phyloP scores from a whole-genome alignment of 2,888 invertebrate species.

The Pterostichus madidus region DNA sequence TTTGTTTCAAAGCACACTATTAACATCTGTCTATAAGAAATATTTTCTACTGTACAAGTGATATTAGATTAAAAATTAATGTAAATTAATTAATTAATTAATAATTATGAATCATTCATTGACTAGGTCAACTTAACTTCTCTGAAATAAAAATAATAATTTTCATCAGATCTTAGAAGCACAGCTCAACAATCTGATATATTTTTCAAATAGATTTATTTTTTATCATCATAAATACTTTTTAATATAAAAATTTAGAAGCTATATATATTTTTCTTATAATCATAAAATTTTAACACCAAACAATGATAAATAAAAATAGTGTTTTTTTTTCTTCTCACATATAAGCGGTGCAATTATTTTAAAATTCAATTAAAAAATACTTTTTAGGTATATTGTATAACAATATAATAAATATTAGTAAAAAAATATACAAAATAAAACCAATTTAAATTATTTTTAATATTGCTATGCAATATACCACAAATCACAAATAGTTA shows the following conservation, averaged over 20 bases:
- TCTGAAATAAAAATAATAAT: conserved; percentile 5
- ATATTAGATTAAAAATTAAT: conserved; percentile 6
- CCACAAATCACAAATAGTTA: conserved; percentile 40
- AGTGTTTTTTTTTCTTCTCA: conserved; percentile 6
- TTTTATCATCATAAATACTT: conserved; percentile 26
- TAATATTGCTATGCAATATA: conserved; percentile 32
- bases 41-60: conserved; percentile 32
- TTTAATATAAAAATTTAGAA: conserved; percentile 57
- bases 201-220: conserved; percentile 48
- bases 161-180: conserved; percentile 28
- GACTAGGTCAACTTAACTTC: conserved; percentile 21
- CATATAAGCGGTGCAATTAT: conserved; percentile 18
- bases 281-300: conserved; percentile 46
- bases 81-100: too few species aligned
- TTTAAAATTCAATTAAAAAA: conserved; percentile 18
- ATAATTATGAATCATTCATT: conserved; percentile 1
- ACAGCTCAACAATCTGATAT: conserved; percentile 43
- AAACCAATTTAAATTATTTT: conserved; percentile 12
- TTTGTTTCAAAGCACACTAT: conserved; percentile 45
- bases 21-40: conserved; percentile 47
- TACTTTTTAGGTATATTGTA: conserved; percentile 35
- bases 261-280: conserved; percentile 55
- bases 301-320: conserved; percentile 38
- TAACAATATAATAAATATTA: conserved; percentile 16
- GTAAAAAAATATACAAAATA: conserved; percentile 43